Percentiles rank a stretch among this genome's conserved stretches.
Evolutionary conservation across 2,113 vertebrate genomes (phyloP).

Genomic region (Hypanus sabinus): DNA sequence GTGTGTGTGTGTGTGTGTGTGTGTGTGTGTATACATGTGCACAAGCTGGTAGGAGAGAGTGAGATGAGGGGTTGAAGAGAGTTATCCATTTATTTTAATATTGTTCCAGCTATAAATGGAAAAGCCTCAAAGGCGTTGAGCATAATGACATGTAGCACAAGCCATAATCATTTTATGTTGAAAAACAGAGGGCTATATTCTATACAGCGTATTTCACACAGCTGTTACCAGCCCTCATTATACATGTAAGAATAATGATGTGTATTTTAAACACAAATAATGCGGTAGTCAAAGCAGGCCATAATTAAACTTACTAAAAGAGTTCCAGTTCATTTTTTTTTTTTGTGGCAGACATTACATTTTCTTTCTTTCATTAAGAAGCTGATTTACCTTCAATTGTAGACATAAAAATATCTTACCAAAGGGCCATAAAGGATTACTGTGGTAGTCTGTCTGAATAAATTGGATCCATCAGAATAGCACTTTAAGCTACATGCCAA

Average conservation of each 20-base stretch:
- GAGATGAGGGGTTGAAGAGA: neutral
- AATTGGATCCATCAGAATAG: neutral
- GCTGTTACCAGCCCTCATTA: constrained; percentile 24
- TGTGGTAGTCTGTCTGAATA: neutral
- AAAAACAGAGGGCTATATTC: neutral
- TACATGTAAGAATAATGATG: constrained; percentile 30
- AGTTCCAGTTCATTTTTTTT: constrained; percentile 28
- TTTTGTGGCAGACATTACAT: neutral
- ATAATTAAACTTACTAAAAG: constrained; percentile 18
- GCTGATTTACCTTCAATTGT: constrained; percentile 24
- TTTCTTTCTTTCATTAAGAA: neutral
- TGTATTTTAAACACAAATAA: constrained; percentile 24
- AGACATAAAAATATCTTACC: neutral
- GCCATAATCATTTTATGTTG: constrained; percentile 16
- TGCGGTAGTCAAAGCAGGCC: constrained; percentile 6
- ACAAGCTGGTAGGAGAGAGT: neutral
- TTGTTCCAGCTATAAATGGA: neutral
- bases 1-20: too few relatives aligned
- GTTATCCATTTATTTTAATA: neutral
- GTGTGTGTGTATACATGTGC: too few relatives aligned
- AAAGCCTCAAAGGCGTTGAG: neutral
- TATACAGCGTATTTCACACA: constrained; percentile 16
- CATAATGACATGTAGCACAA: neutral
- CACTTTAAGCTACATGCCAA: neutral
- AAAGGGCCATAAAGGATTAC: neutral